These are phyloP conservation scores for Carollia perspicillata DNA, from an alignment of 2,113 vertebrate species.

Conservation along the genomic window DNA sequence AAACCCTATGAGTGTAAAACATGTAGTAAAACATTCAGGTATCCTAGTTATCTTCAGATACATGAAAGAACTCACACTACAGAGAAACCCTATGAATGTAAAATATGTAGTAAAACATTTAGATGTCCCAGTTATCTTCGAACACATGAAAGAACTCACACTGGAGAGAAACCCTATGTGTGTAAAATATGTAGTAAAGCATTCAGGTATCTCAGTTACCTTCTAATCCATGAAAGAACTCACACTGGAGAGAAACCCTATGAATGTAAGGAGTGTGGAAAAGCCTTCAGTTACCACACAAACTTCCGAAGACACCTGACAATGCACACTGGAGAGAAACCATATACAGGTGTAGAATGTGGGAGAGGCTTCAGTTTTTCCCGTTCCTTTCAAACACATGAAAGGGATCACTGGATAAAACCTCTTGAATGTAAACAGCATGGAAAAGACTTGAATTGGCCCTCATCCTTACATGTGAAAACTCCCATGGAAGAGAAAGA, in stretches of 20 bases:
- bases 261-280: neutral
- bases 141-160: neutral
- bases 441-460: conserved; percentile 16
- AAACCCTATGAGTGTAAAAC: neutral
- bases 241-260: conserved; percentile 49
- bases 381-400: neutral
- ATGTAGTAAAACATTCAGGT: conserved; percentile 36
- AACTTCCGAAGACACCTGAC: neutral
- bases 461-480: neutral
- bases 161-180: neutral
- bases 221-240: neutral
- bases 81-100: conserved; percentile 53
- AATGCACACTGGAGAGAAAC: neutral
- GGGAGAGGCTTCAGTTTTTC: neutral
- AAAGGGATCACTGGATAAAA: neutral
- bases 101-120: conserved; percentile 3
- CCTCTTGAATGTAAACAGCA: neutral
- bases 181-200: conserved; percentile 32
- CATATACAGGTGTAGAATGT: neutral
- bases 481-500: conserved; percentile 32
- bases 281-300: neutral
- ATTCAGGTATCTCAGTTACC: neutral
- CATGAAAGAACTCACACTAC: neutral
- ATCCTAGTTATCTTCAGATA: neutral
- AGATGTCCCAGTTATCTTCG: neutral